Conservation (phyloP, 2,888 invertebrate species). For the Galerucella pusilla region DNA sequence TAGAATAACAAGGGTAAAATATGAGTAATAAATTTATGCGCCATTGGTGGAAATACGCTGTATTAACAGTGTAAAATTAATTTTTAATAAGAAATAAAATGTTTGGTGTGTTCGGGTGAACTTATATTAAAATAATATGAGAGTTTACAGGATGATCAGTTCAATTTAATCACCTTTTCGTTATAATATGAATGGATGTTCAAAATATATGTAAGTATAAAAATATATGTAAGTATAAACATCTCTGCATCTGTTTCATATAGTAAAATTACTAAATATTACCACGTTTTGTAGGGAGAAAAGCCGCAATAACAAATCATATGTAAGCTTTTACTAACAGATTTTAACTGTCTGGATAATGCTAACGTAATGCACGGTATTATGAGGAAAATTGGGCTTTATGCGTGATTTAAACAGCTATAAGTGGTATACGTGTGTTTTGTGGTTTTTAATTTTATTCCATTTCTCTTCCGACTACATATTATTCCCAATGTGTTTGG, state of each 20-base stretch:
- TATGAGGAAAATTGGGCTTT: slow-evolving; percentile 64
- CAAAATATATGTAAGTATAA: background rate
- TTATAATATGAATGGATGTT: no score
- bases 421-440: slow-evolving; percentile 58
- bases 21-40: no score
- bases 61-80: no score
- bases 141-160: no score
- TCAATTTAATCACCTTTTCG: no score
- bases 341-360: slow-evolving; percentile 65
- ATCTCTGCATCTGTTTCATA: slow-evolving; percentile 2
- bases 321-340: slow-evolving; percentile 66
- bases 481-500: slow-evolving; percentile 52
- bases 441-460: slow-evolving; percentile 56
- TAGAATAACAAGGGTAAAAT: no score
- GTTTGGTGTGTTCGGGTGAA: no score
- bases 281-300: slow-evolving; percentile 60
- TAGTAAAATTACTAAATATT: slow-evolving; percentile 54
- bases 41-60: no score
- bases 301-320: slow-evolving; percentile 66
- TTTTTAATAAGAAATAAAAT: no score
- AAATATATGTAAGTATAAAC: background rate
- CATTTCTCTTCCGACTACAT: slow-evolving; percentile 45
- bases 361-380: slow-evolving; percentile 64
- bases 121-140: no score
- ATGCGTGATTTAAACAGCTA: slow-evolving; percentile 63